Evolutionary conservation across 2,888 invertebrate genomes (phyloP), one percentile per base, ranked within the genome.

Genomic region (Sesia apiformis): DNA sequence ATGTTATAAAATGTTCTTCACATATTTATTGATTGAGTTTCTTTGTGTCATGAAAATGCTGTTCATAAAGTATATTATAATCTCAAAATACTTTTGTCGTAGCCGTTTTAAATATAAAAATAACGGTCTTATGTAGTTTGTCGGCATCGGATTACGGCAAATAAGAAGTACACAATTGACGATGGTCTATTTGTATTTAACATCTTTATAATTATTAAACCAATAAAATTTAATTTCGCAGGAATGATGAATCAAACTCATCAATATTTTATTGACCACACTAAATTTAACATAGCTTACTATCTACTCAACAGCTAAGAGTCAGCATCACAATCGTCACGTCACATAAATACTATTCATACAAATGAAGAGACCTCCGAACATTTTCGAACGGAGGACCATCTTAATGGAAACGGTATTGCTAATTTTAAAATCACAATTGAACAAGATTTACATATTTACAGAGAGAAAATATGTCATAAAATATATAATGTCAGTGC

Each of bases 381-480:
- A 56, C 57, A 56, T 5, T 8, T 49, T 2, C 38, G 3, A 50
- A 50, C 50, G 3, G 50, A 46, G 51, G 4, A 52, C 40, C n/a
- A 39, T 38, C 49, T 55, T 49, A 52, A 50, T 39, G 51, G 54
- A 62, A 63, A 66, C 56, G 61, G 67, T 66, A 66, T 63, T 63
- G 64, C 68, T 70, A 72, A 60, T 69, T 72, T 70, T 63, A 65
- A 74, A 73, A 77, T 78, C 74, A 76, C 75, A 69, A 69, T 70
- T 63, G 66, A 74, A 8, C 63, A 73, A 73, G 71, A 77, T 74
- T 77, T 82, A 82, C 81, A 82, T 82, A 81, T 83, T 76, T 81
- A 84, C 81, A 81, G 58, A 64, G 65, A 57, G 57, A 69, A 72
- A 72, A 72, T 67, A 69, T 64, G 65, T 71, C 69, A 67, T 73